Percentiles rank a stretch among this genome's conserved stretches.
These are phyloP conservation scores for Pilophorus perplexus DNA, from an alignment of 2,888 invertebrate genomes.

Conservation along the genomic window DNA sequence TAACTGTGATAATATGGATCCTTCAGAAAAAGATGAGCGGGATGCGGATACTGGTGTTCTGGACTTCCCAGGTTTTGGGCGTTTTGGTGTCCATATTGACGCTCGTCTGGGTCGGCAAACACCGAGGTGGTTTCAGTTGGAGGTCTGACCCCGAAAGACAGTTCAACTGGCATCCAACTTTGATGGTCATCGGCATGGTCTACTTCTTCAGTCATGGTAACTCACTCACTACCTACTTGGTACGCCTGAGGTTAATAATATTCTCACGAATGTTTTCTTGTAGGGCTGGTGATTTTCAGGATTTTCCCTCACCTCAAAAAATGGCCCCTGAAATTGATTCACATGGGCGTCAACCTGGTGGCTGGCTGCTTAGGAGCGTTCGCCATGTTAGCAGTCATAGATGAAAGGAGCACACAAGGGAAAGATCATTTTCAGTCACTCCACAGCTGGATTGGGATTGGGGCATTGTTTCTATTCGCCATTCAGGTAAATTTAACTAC, in stretches of 20 bases:
- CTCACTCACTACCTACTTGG: conserved; percentile 50
- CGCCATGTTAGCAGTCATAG: conserved; percentile 73
- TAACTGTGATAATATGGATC: too few species aligned
- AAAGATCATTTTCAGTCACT: conserved; percentile 70
- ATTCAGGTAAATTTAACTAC: conserved; percentile 59
- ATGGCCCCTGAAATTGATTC: conserved; percentile 69
- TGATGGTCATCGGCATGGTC: conserved; percentile 79
- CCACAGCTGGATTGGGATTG: conserved; percentile 79
- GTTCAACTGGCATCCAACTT: conserved; percentile 85
- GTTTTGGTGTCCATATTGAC: conserved; percentile 59
- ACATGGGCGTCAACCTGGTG: conserved; percentile 66
- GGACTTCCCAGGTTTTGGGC: conserved; percentile 56
- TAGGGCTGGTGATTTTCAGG: conserved; percentile 78
- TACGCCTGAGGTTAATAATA: not conserved
- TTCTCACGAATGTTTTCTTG: not conserved
- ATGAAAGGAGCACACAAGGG: conserved; percentile 68
- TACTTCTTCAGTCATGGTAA: conserved; percentile 79
- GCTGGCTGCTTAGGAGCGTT: conserved; percentile 65
- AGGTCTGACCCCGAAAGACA: conserved; percentile 59
- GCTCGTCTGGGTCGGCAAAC: conserved; percentile 63
- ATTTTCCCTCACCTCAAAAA: conserved; percentile 71
- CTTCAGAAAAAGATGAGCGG: too few species aligned
- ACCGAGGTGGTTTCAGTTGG: conserved; percentile 67
- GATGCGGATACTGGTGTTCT: conserved; percentile 51
- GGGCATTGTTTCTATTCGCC: conserved; percentile 67